Evolutionary conservation across 2,113 vertebrate genomes (phyloP), one percentile per base, ranked within the genome.

Genomic region (Excalfactoria chinensis): DNA sequence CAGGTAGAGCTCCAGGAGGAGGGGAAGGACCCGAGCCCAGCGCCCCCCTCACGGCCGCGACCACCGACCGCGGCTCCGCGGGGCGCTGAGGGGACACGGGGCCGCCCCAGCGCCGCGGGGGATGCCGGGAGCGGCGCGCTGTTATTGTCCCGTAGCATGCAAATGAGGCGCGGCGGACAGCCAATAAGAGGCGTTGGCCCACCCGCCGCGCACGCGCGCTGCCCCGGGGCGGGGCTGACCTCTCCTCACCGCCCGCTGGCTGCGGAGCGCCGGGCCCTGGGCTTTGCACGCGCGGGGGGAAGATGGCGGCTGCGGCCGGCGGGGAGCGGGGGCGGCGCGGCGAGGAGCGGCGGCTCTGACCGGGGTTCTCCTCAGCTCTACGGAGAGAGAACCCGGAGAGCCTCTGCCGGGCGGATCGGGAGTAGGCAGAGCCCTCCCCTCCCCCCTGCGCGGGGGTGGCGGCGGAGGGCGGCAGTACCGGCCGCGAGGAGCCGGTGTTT

Each of bases 301-400:
- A 97, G 97, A 97, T 97, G 97, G 97, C 96, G 76, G 86, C 78
- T 53, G 86, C 84, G 90, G 86, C 78, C n/a, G 68, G 86, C 4
- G 28, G 48, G 88, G 86, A 28, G 95, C 89, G 67, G 73, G 71
- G 75, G 91, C 37, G 91, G 90, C 72, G 79, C 76, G 17, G 63
- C 41, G 82, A 32, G 76, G 75, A 35, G 72, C 78, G 70, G 84
- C 30, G 91, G 91, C 95, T 92, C 86, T 97, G 97, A 97, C 92
- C 84, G 87, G 75, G 82, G 35, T 90, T 37, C 66, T 80, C 80
- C 76, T 72, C 86, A 51, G 62, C 85, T 67, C 72, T 78, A 35
- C 78, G 79, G 43, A 87, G 59, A 32, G 58, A 4, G 10, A 37
- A 37, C n/a, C 32, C 14, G 28, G 63, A 26, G 37, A n/a, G 37